Evolutionary conservation across 2,888 invertebrate genomes (phyloP).

Genomic region (Parnassius orleans): DNA sequence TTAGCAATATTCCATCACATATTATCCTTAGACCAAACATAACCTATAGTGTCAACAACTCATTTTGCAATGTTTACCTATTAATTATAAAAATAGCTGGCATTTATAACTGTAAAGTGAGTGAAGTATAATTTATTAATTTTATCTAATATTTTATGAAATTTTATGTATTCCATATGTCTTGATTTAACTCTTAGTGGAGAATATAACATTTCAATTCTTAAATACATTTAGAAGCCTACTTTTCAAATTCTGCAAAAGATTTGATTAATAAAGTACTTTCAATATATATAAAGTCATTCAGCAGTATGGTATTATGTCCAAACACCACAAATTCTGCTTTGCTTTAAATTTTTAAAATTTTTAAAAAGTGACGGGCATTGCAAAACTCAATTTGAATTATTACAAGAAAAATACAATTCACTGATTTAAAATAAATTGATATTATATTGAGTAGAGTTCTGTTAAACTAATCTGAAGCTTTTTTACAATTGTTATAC

Average conservation of each 20-base stretch:
- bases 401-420: constrained; percentile 2
- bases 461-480: background rate
- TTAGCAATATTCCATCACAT: constrained; percentile 69
- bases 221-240: too few species aligned
- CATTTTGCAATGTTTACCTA: background rate
- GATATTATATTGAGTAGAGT: background rate
- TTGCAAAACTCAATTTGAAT: constrained; percentile 16
- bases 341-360: too few species aligned
- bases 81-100: background rate
- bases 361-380: too few species aligned
- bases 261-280: too few species aligned
- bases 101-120: constrained; percentile 3
- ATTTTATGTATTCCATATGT: background rate
- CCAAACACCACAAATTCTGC: too few species aligned
- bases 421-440: background rate
- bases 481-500: background rate
- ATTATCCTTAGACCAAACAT: constrained; percentile 44
- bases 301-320: too few species aligned
- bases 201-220: background rate
- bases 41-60: constrained; percentile 49
- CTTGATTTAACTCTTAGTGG: background rate
- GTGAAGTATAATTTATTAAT: constrained; percentile 3
- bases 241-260: too few species aligned
- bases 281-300: too few species aligned
- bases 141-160: background rate